Percentiles rank a stretch among this genome's conserved stretches.
Evolutionary conservation across 2,888 invertebrate genomes (phyloP).

Genomic region (Ephialtes manifestator): DNA sequence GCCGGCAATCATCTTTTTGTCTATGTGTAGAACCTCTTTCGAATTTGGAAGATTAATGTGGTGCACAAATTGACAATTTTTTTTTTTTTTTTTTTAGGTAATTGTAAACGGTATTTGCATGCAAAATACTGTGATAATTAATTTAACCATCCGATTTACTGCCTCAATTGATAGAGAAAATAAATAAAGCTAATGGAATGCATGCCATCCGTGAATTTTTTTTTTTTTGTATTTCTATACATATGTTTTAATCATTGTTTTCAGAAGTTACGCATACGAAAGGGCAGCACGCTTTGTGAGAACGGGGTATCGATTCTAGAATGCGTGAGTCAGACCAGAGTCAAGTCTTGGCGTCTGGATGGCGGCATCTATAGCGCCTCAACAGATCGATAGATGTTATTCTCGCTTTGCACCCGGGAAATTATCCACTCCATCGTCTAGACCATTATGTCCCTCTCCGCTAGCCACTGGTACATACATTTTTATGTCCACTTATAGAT

Average conservation of each 20-base stretch:
- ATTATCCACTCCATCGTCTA: conserved; percentile 51
- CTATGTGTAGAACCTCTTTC: background rate
- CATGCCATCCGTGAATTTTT: too few relatives aligned
- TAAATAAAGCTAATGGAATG: background rate
- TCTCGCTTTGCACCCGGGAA: conserved; percentile 39
- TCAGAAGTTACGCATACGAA: background rate
- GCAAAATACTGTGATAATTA: background rate
- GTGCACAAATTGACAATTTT: background rate
- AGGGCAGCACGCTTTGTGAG: too few relatives aligned
- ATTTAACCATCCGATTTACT: background rate
- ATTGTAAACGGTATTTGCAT: too few relatives aligned
- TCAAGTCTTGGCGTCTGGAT: conserved; percentile 43
- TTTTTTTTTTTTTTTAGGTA: background rate
- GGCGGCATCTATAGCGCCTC: conserved; percentile 41
- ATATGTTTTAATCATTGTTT: background rate
- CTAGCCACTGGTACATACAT: conserved; percentile 7
- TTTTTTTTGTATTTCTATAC: background rate
- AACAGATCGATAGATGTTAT: conserved; percentile 62
- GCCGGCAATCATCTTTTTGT: background rate
- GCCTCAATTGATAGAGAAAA: background rate
- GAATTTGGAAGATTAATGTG: background rate
- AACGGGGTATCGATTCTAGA: conserved; percentile 38
- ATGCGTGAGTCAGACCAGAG: conserved; percentile 39
- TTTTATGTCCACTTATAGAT: conserved; percentile 48
- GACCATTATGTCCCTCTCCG: background rate